Evolutionary conservation across 2,113 vertebrate genomes (phyloP).

Genomic region (Cepphus grylle): DNA sequence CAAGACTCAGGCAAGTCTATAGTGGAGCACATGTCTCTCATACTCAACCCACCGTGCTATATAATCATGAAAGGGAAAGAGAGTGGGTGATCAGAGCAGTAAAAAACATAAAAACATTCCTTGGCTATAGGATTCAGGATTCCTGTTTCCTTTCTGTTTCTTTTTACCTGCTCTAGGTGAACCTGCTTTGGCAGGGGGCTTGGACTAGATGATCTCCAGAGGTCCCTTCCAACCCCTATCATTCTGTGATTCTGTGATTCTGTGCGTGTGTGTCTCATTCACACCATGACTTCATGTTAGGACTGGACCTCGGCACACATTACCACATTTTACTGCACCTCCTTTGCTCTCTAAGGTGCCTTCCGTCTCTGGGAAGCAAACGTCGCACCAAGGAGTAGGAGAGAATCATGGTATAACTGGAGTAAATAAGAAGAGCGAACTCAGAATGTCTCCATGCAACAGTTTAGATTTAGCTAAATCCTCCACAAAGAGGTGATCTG

Average conservation of each 20-base stretch:
- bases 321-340: neutral
- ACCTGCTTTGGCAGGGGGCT: too few species aligned
- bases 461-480: neutral
- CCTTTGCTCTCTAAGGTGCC: neutral
- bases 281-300: neutral
- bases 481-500: neutral
- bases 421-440: neutral
- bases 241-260: neutral
- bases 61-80: neutral
- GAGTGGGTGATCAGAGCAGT: neutral
- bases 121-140: neutral
- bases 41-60: neutral
- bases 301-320: neutral
- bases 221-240: too few species aligned
- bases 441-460: neutral
- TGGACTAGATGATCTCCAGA: too few species aligned
- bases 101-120: fast-evolving
- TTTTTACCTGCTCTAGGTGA: too few species aligned
- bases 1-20: neutral
- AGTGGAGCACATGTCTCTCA: neutral
- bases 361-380: neutral
- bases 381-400: fast-evolving
- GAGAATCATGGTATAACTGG: fast-evolving
- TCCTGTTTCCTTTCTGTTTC: neutral
- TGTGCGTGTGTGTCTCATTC: fast-evolving